Evolutionary conservation across 2,113 vertebrate genomes (phyloP).

Genomic region (Sphyrna mokarran): DNA sequence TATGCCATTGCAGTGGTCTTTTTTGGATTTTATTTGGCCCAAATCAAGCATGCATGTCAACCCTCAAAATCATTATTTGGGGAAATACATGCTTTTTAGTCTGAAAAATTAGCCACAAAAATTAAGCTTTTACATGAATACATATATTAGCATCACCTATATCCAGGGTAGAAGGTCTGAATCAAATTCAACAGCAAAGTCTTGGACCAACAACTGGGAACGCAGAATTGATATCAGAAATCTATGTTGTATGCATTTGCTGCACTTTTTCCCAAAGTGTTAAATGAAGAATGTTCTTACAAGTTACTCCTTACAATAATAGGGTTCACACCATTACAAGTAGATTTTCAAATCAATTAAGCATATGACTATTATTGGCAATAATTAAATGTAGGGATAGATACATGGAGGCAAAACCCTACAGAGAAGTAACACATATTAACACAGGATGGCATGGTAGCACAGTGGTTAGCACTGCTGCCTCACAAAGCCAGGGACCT

Average conservation of each 20-base stretch:
- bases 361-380: not conserved
- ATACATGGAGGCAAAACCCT: not conserved
- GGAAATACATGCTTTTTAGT: too few relatives aligned
- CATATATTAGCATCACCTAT: not conserved
- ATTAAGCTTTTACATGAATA: too few relatives aligned
- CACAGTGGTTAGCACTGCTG: too few relatives aligned
- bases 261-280: not conserved
- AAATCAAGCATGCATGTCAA: too few relatives aligned
- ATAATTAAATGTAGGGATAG: not conserved
- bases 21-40: too few relatives aligned
- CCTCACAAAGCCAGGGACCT: too few relatives aligned
- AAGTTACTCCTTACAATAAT: not conserved
- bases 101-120: too few relatives aligned
- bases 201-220: not conserved
- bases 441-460: not conserved
- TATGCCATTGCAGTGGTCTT: too few relatives aligned
- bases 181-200: not conserved
- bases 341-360: not conserved
- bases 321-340: not conserved
- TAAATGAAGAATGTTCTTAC: not conserved
- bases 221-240: not conserved
- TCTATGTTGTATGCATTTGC: not conserved
- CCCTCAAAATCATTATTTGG: too few relatives aligned
- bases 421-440: not conserved
- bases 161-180: not conserved